Evolutionary conservation across 2,797 vertebrate species (phyloP).

Genomic region (Alauda arvensis): DNA sequence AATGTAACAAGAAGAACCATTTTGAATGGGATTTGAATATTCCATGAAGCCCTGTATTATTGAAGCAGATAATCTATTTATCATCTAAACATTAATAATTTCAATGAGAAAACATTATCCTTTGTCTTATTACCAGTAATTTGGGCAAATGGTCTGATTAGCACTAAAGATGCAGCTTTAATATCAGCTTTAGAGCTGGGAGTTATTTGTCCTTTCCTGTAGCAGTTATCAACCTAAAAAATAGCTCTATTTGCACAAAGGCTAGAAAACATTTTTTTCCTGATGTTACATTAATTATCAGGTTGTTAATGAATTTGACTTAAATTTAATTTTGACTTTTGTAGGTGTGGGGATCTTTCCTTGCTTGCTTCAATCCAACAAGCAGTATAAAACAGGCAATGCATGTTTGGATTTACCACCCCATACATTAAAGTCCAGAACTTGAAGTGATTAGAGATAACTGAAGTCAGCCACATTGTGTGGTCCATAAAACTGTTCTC

Average conservation of each 20-base stretch:
- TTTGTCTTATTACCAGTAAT: not conserved
- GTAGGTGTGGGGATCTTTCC: not conserved
- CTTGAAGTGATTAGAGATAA: not conserved
- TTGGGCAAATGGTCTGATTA: not conserved
- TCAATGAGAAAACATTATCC: not conserved
- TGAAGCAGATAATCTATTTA: not conserved
- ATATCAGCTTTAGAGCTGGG: not conserved
- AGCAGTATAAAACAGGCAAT: not conserved
- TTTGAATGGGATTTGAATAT: constrained; percentile 42
- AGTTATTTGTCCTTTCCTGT: not conserved
- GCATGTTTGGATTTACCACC: not conserved
- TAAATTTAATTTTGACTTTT: not conserved
- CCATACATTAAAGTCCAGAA: not conserved
- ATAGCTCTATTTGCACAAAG: not conserved
- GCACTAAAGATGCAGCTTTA: not conserved
- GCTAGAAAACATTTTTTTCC: not conserved
- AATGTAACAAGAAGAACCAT: not conserved
- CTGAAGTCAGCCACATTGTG: not conserved
- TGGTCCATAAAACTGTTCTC: not conserved
- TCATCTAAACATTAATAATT: not conserved
- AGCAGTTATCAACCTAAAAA: not conserved
- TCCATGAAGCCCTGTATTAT: not conserved
- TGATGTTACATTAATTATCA: not conserved
- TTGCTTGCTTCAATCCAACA: not conserved
- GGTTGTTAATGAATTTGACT: not conserved